Percentiles rank a stretch among this genome's conserved stretches.
Evolutionary conservation across 2,113 vertebrate species (phyloP).

Genomic region (Rissa tridactyla): DNA sequence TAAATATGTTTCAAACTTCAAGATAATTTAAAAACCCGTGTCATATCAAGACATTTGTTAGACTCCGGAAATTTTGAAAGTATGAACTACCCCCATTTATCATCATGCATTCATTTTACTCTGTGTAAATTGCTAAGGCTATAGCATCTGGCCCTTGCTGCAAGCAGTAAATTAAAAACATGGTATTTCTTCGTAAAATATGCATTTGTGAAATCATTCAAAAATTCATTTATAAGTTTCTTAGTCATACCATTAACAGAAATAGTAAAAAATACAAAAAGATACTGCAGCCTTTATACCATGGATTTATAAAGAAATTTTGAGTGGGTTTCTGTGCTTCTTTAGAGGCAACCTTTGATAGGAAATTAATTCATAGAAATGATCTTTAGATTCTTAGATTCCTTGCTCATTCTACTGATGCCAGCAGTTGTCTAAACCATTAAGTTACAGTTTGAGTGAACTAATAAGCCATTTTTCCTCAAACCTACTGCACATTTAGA

Average conservation of each 20-base stretch:
- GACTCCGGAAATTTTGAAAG: not conserved
- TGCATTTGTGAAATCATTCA: not conserved
- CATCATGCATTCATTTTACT: not conserved
- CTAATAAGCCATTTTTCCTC: not conserved
- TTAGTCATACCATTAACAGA: not conserved
- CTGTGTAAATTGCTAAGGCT: not conserved
- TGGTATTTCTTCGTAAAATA: not conserved
- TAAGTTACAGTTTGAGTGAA: not conserved
- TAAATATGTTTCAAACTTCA: not conserved
- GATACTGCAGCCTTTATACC: not conserved
- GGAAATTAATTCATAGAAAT: not conserved
- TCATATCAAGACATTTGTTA: not conserved
- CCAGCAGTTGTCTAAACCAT: not conserved
- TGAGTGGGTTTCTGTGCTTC: not conserved
- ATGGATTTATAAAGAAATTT: not conserved
- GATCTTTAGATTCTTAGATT: not conserved
- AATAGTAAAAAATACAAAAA: not conserved
- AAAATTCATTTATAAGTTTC: not conserved
- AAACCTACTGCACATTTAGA: not conserved
- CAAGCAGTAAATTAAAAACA: not conserved
- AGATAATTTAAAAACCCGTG: not conserved
- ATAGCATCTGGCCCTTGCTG: not conserved
- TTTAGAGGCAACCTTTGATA: not conserved
- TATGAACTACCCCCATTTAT: not conserved
- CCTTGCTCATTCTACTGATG: not conserved